Conservation (phyloP, 1,140 invertebrate genomes). For the Drosophila insularis region DNA sequence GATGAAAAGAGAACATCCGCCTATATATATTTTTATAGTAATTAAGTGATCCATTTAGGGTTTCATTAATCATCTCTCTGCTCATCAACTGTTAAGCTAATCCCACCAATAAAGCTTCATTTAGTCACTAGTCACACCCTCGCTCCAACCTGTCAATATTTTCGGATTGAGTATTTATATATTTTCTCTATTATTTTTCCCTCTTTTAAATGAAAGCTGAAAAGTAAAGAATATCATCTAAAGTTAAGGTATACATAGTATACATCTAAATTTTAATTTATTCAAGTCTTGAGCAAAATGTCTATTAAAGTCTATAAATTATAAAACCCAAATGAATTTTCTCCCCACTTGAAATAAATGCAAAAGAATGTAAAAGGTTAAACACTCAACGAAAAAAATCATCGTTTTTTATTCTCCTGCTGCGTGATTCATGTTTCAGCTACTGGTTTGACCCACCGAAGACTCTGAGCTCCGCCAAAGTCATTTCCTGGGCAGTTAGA, state of each 20-base stretch:
- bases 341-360: background rate
- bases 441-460: slow-evolving; percentile 37
- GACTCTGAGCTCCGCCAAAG: background rate
- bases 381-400: background rate
- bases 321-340: background rate
- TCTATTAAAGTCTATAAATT: slow-evolving; percentile 53
- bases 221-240: background rate
- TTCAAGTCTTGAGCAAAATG: slow-evolving; percentile 34
- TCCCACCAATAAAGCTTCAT: slow-evolving; percentile 59
- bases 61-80: slow-evolving; percentile 7
- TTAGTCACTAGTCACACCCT: slow-evolving; percentile 60
- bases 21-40: slow-evolving; percentile 1
- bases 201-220: background rate
- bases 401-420: slow-evolving; percentile 9
- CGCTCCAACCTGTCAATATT: background rate
- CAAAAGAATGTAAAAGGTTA: background rate
- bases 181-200: background rate
- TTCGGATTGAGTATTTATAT: background rate
- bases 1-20: background rate
- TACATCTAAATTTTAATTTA: slow-evolving; percentile 51
- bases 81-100: background rate
- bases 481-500: background rate
- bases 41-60: slow-evolving; percentile 9
- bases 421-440: slow-evolving; percentile 56
- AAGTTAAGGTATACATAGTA: background rate